Base-by-base conservation (phyloP, 92 coral and sea anemone genomes). In the Zoanthus sociatus region DNA sequence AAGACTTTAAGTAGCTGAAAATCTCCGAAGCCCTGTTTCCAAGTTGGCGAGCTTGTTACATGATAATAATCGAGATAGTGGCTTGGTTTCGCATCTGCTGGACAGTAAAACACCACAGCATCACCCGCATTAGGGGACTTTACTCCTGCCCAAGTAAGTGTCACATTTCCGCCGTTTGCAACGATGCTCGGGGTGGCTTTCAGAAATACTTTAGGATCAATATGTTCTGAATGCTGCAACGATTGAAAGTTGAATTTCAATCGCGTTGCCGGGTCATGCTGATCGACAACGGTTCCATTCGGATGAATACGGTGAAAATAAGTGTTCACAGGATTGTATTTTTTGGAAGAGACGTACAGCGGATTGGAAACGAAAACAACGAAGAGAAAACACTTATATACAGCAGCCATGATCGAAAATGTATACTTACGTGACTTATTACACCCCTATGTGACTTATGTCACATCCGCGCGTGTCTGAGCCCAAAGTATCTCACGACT, bases 111-210 rank as follows among this genome's bases (percentile, higher is more conserved):
- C 44, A 92, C 96, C 15, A 96, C 81, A n/a, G 87, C 73, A 79
- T 96, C 98, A 26, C 50, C 37, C 3, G 78, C 70, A 50, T 37
- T 90, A 0, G 98, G 92, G 9, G 44, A 50, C 16, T 83, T 21
- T 48, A 96, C 90, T 67, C 95, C 96, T 67, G 88, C 68, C 98
- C 98, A 96, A 2, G 95, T 82, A 13, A 96, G 96, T 3, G 83
- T 93, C 55, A 94, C 98, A 32, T 83, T 68, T 60, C 91, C 98
- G 14, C 95, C 98, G 87, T 93, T 93, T 63, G 87, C 88, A 26
- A 93, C 95, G 12, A 78, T 72, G 70, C 84, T 32, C 3, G 98
- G 98, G 46, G 69, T 78, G 64, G 87, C 92, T 69, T 46, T 78
- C n/a, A 93, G 85, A 20, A 67, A 12, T 16, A 81, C 85, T 14